A percentile compares a stretch with the other conserved stretches of the same genome.
phyloP scores from a whole-genome alignment of 2,797 vertebrate genomes.

The Sebastes cheni region DNA sequence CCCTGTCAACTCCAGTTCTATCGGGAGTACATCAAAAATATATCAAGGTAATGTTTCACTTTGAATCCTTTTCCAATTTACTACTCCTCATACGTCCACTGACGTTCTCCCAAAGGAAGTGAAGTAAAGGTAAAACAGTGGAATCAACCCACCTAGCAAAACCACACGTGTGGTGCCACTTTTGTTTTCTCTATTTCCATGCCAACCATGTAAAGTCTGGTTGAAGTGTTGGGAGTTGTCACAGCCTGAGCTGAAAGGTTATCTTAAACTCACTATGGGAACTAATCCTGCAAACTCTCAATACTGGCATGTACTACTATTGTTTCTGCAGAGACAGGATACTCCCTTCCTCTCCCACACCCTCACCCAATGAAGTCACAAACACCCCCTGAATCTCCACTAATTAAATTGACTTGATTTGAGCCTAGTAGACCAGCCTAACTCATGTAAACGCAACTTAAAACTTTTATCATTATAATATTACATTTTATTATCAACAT shows the following conservation, averaged over 20 bases:
- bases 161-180: background rate
- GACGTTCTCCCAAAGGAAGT: too few species aligned
- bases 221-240: conserved; percentile 41
- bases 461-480: background rate
- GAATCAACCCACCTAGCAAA: background rate
- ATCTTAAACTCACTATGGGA: conserved; percentile 57
- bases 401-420: background rate
- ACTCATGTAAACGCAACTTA: background rate
- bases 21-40: background rate
- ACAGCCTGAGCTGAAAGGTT: conserved; percentile 41
- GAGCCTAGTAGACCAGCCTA: background rate
- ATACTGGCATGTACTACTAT: conserved; percentile 28
- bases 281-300: conserved; percentile 38
- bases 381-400: background rate
- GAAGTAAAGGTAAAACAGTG: background rate
- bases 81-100: background rate
- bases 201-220: conserved; percentile 27
- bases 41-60: background rate
- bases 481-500: too few species aligned
- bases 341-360: conserved; percentile 67
- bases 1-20: background rate
- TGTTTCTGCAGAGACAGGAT: conserved; percentile 56
- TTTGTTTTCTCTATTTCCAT: conserved; percentile 43
- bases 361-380: conserved; percentile 35
- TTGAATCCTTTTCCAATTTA: background rate